Base-by-base conservation (phyloP, 1,140 invertebrate genomes). In the Rhagoletis pomonella region DNA sequence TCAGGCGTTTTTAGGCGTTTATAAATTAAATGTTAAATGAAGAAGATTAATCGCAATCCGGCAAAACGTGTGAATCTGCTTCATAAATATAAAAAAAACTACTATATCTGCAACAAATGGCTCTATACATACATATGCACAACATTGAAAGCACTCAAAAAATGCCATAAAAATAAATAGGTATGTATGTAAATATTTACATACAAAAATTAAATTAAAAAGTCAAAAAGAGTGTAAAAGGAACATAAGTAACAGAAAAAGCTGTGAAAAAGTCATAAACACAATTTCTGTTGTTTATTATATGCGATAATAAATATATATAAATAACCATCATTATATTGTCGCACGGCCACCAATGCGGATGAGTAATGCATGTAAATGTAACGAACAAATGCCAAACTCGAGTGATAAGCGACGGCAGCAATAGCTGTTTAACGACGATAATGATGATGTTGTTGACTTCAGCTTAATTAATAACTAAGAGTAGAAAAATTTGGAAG, bases 221-320 rank as follows among this genome's bases (percentile, higher is more conserved):
- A 73, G 42, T 67, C 44, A 73, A 73, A 73, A 73, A 17, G 44
- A 73, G 12, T 14, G 17, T 39, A 73, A 73, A 29, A 47, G n/a
- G 3, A 7, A 14, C 64, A 29, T 67, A 67, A 42, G 39, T 67
- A 67, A 67, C 39, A 39, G 64, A 29, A 73, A 73, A 29, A 17
- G 67, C 14, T 17, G 39, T 73, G 44, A 73, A 73, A 73, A 73
- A 73, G 67, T 73, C 67, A 73, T 81, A 81, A 81, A 81, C 73
- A 55, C 44, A 81, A 14, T 81, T 81, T 81, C 17, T 19, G 73
- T 4, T 55, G 73, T n/a, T 58, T 17, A 81, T 81, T 58, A 42
- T 55, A 17, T 55, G 47, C 44, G 47, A 9, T 81, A 29, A 17
- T 55, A 55, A 55, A 55, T 55, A 50, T 29, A 55, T 44, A 81